Conservation (phyloP, 2,113 vertebrate genomes). For the Mungos mungo region DNA sequence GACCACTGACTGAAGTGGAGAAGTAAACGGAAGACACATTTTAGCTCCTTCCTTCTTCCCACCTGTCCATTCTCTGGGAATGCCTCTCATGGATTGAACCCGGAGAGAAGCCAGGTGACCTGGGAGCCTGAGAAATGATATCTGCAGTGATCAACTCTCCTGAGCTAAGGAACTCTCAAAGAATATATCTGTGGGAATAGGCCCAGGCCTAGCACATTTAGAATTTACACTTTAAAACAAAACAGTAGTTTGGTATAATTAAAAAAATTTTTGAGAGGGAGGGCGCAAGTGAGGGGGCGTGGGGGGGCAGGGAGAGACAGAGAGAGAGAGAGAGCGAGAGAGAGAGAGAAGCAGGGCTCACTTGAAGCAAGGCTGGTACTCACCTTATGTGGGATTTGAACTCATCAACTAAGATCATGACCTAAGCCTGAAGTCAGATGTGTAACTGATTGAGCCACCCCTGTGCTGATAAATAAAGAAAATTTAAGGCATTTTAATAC, state of each 20-base stretch:
- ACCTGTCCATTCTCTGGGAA: background rate
- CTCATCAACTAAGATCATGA: too few relatives aligned
- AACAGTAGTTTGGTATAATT: constrained; percentile 30
- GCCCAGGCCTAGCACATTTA: background rate
- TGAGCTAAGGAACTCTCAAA: background rate
- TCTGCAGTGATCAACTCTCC: background rate
- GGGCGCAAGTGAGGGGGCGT: too few relatives aligned
- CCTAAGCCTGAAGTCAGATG: too few relatives aligned
- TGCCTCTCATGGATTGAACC: background rate
- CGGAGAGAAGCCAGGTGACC: background rate
- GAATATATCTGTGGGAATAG: background rate
- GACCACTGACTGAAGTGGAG: background rate
- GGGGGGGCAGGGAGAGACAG: too few relatives aligned
- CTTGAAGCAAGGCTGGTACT: too few relatives aligned
- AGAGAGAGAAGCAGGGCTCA: too few relatives aligned
- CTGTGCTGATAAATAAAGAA: background rate
- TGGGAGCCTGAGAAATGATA: background rate
- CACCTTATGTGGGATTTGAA: too few relatives aligned
- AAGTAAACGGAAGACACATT: background rate
- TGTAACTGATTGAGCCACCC: too few relatives aligned
- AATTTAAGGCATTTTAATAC: background rate
- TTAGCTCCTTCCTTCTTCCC: background rate
- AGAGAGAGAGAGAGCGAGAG: too few relatives aligned
- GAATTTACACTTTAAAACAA: constrained; percentile 36
- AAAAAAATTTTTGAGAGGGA: background rate